Evolutionary conservation across 2,888 invertebrate genomes (phyloP).

Genomic region (Schrankia costaestrigalis): DNA sequence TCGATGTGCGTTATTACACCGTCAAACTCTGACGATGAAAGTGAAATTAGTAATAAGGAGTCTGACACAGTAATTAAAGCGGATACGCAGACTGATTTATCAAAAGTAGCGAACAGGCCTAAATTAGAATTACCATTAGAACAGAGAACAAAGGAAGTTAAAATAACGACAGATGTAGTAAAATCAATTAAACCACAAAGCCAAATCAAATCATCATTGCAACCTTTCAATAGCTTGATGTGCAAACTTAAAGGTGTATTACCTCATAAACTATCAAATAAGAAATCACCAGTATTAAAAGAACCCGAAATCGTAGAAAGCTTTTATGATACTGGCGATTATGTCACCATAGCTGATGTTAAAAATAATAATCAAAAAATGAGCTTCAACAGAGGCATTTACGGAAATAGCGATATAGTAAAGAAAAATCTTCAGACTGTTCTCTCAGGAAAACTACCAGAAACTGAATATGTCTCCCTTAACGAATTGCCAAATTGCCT

Average conservation of each 20-base stretch:
- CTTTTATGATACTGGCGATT: constrained; percentile 86
- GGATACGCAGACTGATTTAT: constrained; percentile 36
- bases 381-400: constrained; percentile 64
- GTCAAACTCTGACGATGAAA: constrained; percentile 92
- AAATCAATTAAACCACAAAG: constrained; percentile 52
- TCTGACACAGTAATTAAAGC: constrained; percentile 37
- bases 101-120: constrained; percentile 53
- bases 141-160: constrained; percentile 53
- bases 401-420: constrained; percentile 85
- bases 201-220: constrained; percentile 61
- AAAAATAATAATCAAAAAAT: constrained; percentile 87
- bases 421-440: constrained; percentile 82
- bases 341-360: constrained; percentile 92
- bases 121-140: constrained; percentile 65
- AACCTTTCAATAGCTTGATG: constrained; percentile 87
- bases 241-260: constrained; percentile 85
- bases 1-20: constrained; percentile 96
- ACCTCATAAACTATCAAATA: constrained; percentile 72
- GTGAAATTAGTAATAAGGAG: constrained; percentile 68
- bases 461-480: constrained; percentile 89
- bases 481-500: constrained; percentile 86
- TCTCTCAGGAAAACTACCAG: constrained; percentile 81
- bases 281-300: constrained; percentile 74
- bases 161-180: constrained; percentile 34
- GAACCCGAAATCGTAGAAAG: constrained; percentile 68